These are phyloP conservation scores for Chelonia mydas DNA, from an alignment of 2,797 vertebrate genomes.

Conservation along the genomic window DNA sequence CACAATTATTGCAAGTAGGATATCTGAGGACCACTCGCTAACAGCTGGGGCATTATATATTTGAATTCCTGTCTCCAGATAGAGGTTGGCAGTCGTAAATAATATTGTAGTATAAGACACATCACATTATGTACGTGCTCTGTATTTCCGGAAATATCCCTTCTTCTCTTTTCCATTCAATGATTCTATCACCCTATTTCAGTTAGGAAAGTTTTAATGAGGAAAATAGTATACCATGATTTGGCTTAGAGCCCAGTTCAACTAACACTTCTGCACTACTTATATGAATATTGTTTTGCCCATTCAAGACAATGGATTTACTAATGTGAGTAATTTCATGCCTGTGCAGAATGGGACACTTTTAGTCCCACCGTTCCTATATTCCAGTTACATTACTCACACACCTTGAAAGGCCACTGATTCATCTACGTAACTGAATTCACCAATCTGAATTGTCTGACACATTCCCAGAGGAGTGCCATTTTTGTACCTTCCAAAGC, in stretches of 20 bases:
- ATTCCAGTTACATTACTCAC: background rate
- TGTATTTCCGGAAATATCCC: background rate
- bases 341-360: background rate
- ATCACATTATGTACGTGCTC: background rate
- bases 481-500: background rate
- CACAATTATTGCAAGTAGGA: background rate
- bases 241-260: background rate
- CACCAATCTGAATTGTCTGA: background rate
- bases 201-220: background rate
- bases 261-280: background rate
- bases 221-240: background rate
- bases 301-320: background rate
- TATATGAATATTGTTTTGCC: background rate
- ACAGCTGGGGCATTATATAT: background rate
- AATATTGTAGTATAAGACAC: background rate
- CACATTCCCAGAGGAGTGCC: background rate
- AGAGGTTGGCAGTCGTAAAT: background rate
- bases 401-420: background rate
- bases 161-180: background rate
- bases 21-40: background rate
- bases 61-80: background rate
- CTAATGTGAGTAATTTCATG: accelerated
- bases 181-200: background rate
- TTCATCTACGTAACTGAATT: slow-evolving; percentile 10
- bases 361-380: background rate